Evolutionary conservation across 2,888 invertebrate species (phyloP).

Genomic region (Onthophagus sagittarius): DNA sequence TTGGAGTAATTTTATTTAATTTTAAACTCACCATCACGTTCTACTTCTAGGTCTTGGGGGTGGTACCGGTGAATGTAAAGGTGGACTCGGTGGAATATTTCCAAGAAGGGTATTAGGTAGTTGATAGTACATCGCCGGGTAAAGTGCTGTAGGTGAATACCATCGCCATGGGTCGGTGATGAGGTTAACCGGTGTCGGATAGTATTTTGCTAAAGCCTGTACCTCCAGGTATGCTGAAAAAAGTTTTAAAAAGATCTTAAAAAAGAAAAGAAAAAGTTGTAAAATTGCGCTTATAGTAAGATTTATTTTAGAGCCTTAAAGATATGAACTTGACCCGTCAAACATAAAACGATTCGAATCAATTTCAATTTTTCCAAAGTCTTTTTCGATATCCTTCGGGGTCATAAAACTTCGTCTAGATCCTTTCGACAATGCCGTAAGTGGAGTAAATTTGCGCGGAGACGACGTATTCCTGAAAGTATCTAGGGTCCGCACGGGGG

Average conservation of each 20-base stretch:
- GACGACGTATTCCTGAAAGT: not conserved
- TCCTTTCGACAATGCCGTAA: not conserved
- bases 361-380: not conserved
- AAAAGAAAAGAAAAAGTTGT: not conserved
- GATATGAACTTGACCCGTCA: not conserved
- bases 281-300: not conserved
- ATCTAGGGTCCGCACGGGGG: not conserved
- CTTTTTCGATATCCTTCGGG: not conserved
- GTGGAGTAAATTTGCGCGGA: not conserved
- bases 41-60: conserved; percentile 34
- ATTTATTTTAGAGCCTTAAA: not conserved
- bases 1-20: too few relatives aligned
- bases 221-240: conserved; percentile 24
- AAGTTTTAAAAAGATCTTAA: not conserved
- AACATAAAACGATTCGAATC: not conserved
- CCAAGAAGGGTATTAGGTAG: conserved; percentile 27
- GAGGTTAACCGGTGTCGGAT: conserved; percentile 26
- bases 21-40: conserved; percentile 37
- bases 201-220: conserved; percentile 19
- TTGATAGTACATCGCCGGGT: conserved; percentile 38
- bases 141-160: conserved; percentile 38
- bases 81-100: conserved; percentile 35
- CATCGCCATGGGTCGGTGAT: conserved; percentile 32
- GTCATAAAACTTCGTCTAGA: conserved; percentile 13
- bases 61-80: conserved; percentile 30